Base-by-base conservation (phyloP, 2,797 vertebrate species). In the Yasuhikotakia modesta region DNA sequence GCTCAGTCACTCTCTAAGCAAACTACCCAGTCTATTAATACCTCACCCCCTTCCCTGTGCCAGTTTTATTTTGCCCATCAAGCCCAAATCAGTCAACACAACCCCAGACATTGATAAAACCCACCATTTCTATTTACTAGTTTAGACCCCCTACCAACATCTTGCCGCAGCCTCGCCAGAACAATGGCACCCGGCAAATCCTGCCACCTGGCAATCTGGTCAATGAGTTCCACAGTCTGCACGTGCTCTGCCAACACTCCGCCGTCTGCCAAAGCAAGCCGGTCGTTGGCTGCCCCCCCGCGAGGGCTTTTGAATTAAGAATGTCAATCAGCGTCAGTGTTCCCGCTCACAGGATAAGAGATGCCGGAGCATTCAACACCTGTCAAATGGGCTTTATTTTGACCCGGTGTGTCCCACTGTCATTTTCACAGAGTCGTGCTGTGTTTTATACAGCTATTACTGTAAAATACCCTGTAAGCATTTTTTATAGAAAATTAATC, bases 311-410 rank as follows among this genome's bases (percentile, higher is more conserved):
- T 90, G 89, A 92, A 92, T 93, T 92, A 92, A 90, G 87, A 87
- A 87, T 90, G 91, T 92, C 92, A 92, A 87, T 93, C 92, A 93
- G 86, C 86, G 78, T 80, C 83, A 84, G 79, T 83, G 90, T 86
- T 91, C 89, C 83, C 24, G 0, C 78, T 85, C 85, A 83, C 79
- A 86, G 86, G 87, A 87, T 86, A 84, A 79, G 84, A 61, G 73
- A 88, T 89, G 84, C 89, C 89, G 90, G 82, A 84, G 85, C 91
- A 90, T 92, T 91, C 89, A 91, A 91, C 92, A 93, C 91, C 91
- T 92, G 92, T 92, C 87, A 87, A 83, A 90, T 69, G 48, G 66
- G 58, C 66, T 79, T 78, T 73, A 70, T 58, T 46, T 55, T 76
- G 69, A 80, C 85, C 82, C 61, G 77, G 10, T 45, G 32, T 70